Evolutionary conservation across 2,888 invertebrate species (phyloP), one percentile per base, ranked within the genome.

Genomic region (Pedicia rivosa): DNA sequence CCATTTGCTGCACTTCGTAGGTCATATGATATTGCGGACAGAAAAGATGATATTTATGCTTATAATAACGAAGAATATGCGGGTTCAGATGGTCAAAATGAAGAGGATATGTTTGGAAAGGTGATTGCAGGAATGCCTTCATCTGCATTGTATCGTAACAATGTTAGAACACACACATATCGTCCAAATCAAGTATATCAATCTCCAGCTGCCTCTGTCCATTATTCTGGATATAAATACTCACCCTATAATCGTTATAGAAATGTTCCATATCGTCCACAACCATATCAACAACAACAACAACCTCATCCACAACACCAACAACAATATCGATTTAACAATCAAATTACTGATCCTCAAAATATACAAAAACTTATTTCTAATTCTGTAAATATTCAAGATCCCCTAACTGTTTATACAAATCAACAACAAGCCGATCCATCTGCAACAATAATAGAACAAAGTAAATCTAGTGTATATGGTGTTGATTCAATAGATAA

Each of bases 51-150:
- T 44, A 57, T 68, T 31, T 76, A 77, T 48, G 74, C 73, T 51
- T 74, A 78, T 47, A 74, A 74, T 47, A 65, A 70, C 27, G 74
- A 78, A 48, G 73, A 76, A 46, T 78, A 79, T 44, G 69, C 68
- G 2, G 69, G 66, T 32, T 69, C 68, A 31, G 71, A 68, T 20
- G 74, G 72, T 33, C 75, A 79, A 52, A 72, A 72, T 8, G 82
- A 82, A 55, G 81, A 81, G 57, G 80, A 79, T 52, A 76, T 79
- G 50, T 67, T 81, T 20, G 77, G 78, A 10, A 78, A 79, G 49
- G 77, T 80, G 1, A 64, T 79, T 36, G 76, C 78, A 36, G 78
- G 79, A 16, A 74, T 75, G 72, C 73, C 68, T 8, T 57, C 62
- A 16, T 64, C 68, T 36, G 53, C 66, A 7, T 56, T 66, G 46